phyloP scores from a whole-genome alignment of 2,113 vertebrate genomes.

The Cephalophus harveyi region DNA sequence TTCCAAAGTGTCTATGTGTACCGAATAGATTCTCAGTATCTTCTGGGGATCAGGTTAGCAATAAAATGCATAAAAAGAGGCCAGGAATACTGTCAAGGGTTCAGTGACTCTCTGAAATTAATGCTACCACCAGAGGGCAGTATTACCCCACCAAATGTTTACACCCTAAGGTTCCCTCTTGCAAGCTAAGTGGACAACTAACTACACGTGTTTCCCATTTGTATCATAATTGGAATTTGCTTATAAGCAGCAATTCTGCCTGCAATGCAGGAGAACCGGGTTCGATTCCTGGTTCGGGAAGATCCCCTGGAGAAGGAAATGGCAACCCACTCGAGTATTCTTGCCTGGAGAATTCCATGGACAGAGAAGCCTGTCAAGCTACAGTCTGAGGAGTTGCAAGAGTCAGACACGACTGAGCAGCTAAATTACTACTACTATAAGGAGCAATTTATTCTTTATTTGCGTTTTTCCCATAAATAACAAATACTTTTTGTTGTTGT shows the following conservation, averaged over 20 bases:
- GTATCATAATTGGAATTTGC: background rate
- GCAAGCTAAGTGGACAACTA: background rate
- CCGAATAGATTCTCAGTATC: background rate
- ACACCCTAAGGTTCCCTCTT: rapidly evolving
- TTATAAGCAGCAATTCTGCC: background rate
- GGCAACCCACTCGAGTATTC: background rate
- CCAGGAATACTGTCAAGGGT: background rate
- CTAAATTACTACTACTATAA: background rate
- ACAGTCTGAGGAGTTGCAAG: background rate
- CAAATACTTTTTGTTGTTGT: background rate
- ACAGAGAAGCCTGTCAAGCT: background rate
- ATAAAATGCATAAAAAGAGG: background rate
- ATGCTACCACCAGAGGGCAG: slow-evolving; percentile 4
- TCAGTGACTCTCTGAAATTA: background rate
- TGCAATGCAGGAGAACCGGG: background rate
- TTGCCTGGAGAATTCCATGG: background rate
- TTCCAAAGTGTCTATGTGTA: background rate
- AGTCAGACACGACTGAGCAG: background rate
- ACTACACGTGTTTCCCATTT: background rate
- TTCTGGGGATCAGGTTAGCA: background rate
- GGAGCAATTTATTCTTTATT: background rate
- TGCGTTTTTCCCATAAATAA: background rate
- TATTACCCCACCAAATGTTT: background rate
- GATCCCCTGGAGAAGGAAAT: background rate
- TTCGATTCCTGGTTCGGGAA: background rate